phyloP scores from a whole-genome alignment of 2,797 vertebrate genomes.

The Anabas testudineus region DNA sequence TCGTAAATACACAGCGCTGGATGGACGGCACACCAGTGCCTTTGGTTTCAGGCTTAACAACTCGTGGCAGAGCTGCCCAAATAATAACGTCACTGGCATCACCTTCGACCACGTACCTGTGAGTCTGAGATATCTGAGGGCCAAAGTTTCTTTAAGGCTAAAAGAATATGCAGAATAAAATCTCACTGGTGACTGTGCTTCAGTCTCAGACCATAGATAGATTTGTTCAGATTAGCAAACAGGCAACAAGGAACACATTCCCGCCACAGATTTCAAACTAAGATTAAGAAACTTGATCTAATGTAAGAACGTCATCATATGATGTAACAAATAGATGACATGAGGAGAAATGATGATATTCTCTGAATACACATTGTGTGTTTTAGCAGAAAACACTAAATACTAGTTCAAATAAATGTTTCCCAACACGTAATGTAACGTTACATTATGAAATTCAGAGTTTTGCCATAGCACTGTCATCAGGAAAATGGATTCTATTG shows the following conservation, averaged over 20 bases:
- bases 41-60: slow-evolving; percentile 97
- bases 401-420: background rate
- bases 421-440: too few relatives aligned
- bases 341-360: too few relatives aligned
- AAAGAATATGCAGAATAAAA: background rate
- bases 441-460: background rate
- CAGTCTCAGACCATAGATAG: background rate
- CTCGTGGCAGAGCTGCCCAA: slow-evolving; percentile 98
- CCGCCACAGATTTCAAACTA: too few relatives aligned
- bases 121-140: slow-evolving; percentile 63
- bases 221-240: background rate
- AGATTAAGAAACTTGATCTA: too few relatives aligned
- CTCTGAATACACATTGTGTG: too few relatives aligned
- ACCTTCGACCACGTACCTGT: slow-evolving; percentile 93
- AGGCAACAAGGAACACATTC: too few relatives aligned
- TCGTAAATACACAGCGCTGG: slow-evolving; percentile 91
- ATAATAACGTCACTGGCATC: slow-evolving; percentile 91
- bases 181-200: background rate
- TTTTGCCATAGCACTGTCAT: background rate
- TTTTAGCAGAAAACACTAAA: too few relatives aligned
- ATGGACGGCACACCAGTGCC: slow-evolving; percentile 94
- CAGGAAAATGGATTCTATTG: background rate
- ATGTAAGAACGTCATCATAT: too few relatives aligned
- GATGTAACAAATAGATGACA: too few relatives aligned
- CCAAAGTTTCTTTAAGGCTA: background rate